Evolutionary conservation across 2,888 invertebrate genomes (phyloP), one percentile per base, ranked within the genome.

Genomic region (Automeris io): DNA sequence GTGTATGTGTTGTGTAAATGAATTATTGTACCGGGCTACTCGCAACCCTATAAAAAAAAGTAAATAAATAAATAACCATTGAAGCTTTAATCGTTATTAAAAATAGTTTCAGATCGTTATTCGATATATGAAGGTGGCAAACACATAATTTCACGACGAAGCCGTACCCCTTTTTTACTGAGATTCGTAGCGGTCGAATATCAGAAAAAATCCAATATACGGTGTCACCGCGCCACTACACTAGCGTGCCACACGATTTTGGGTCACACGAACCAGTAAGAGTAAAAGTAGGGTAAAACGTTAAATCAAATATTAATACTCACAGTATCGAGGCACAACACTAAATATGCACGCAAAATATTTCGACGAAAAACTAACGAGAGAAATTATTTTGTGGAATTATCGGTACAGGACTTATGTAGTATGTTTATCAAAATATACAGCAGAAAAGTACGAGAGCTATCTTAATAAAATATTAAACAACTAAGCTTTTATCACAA

Each of bases 191-290:
- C 43, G 47, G 58, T 49, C 49, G 58, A 61, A 63, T 58, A 61
- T 58, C 63, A 59, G 57, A 59, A 62, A 69, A 72, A 74, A 70
- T 70, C 72, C 72, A 61, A 66, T 72, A 64, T 61, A 57, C 38
- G 59, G 61, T 63, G 61, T 57, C 53, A 48, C n/a, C n/a, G 45
- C 57, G 44, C 46, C 45, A 47, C 46, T 45, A 50, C 56, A 49
- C 54, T 78, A 64, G 79, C 79, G 79, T 79, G 79, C 68, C 60
- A 46, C 63, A 60, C 65, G 67, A 70, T 77, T 77, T 75, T 51
- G 65, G 79, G 75, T 74, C 76, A 51, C 78, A 77, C 78, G 78
- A 75, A 75, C 55, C 49, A 56, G 59, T 57, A 50, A 61, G 60
- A 62, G 67, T 65, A 65, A 58, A 66, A 58, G 65, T 21, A 34